These are phyloP conservation scores for Cephus runcator DNA, from an alignment of 2,888 invertebrate genomes.

Conservation along the genomic window DNA sequence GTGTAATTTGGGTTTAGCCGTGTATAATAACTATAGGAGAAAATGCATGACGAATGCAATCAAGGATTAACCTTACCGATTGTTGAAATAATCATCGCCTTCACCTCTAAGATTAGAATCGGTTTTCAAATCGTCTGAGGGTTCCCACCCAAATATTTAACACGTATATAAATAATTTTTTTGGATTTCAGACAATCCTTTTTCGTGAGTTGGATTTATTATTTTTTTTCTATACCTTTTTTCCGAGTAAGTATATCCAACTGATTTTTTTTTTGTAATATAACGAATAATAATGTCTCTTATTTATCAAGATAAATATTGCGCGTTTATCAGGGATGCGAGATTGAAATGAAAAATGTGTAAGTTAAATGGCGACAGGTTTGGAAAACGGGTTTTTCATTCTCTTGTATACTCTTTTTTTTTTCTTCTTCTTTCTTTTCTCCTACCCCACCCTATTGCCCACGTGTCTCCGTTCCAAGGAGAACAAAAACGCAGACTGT, in stretches of 20 bases:
- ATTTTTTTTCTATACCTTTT: neutral
- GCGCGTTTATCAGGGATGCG: neutral
- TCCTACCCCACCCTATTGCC: neutral
- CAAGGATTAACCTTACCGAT: neutral
- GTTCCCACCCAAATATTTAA: neutral
- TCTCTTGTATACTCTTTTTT: neutral
- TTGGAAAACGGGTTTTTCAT: neutral
- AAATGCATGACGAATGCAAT: neutral
- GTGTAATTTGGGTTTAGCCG: neutral
- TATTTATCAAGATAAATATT: neutral
- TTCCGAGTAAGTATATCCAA: neutral
- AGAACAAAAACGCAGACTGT: conserved; percentile 11
- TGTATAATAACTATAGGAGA: neutral
- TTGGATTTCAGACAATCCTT: neutral
- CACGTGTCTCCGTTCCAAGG: conserved; percentile 27
- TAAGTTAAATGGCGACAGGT: neutral
- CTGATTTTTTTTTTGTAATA: neutral
- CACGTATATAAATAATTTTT: neutral
- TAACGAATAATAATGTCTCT: neutral
- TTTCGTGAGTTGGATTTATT: neutral
- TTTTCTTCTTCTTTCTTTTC: neutral
- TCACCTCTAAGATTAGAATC: neutral
- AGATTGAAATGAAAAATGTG: neutral
- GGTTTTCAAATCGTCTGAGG: neutral
- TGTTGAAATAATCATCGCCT: neutral